Base-by-base conservation (phyloP, 2,888 invertebrate species). In the Agelastica alni region DNA sequence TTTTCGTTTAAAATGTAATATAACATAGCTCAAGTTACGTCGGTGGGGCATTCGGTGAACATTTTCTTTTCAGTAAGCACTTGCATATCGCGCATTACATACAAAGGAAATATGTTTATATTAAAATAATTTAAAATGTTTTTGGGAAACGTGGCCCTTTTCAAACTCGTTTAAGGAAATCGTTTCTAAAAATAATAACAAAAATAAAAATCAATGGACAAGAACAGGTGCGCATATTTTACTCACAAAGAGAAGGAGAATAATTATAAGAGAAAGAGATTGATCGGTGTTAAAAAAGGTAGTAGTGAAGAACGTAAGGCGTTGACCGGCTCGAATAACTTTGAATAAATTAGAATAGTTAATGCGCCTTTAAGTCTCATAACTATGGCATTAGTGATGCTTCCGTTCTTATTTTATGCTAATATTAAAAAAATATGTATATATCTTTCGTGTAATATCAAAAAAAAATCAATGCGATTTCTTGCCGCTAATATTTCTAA, bases 331-430 rank as follows among this genome's bases (percentile, higher is more conserved):
- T 48, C 61, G 69, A 66, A 69, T 69, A 69, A 66, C 62, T 69
- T 68, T 68, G 66, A 67, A 69, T 69, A 69, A 68, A 69, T 69
- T 69, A 66, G 59, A 68, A 69, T 69, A 62, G 65, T 54, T 65
- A 67, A 65, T 68, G 62, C 56, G 43, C 47, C 44, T 60, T 60
- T 61, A 61, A 63, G 61, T 63, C 60, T 42, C 55, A 60, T 60
- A 61, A 65, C 59, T 61, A 36, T 37, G 39, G 55, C 59, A 64
- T 64, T 64, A 60, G 64, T 59, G 60, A 64, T 60, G 67, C 60
- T 66, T 58, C 61, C 58, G 65, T 64, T 62, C 56, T 51, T 41
- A 46, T 53, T 47, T 45, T 34, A 39, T 42, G 49, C 20, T 55
- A 55, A 55, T 55, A 46, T 47, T 49, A 44, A 44, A 44, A 54